Percentiles rank a stretch among this genome's conserved stretches.
Conservation (phyloP, 2,113 vertebrate genomes). For the Cochlearius cochlearius region DNA sequence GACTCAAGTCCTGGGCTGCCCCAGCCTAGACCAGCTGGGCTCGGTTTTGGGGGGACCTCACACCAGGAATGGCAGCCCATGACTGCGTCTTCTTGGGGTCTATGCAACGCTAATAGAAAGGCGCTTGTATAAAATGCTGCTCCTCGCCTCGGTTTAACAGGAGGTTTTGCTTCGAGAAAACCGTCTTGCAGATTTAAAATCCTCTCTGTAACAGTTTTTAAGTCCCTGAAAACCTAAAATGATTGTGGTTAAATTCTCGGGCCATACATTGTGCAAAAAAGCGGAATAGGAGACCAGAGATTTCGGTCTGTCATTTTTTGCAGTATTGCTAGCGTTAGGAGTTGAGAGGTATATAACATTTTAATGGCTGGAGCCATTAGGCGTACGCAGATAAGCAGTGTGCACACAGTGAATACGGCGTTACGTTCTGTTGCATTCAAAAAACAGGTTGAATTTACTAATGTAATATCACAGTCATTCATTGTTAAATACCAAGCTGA, state of each 20-base stretch:
- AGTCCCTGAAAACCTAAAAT: background rate
- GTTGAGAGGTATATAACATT: background rate
- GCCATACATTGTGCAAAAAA: background rate
- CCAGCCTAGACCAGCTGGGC: background rate
- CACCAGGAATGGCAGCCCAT: accelerated
- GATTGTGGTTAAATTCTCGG: background rate
- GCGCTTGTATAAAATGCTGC: background rate
- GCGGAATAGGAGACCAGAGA: background rate
- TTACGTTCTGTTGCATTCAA: conserved; percentile 13
- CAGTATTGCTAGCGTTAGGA: background rate
- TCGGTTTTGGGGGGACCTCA: accelerated
- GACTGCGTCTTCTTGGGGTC: accelerated
- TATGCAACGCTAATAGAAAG: background rate
- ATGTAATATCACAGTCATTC: conserved; percentile 70
- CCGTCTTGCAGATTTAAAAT: background rate
- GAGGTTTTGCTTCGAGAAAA: background rate
- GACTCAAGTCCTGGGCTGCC: background rate
- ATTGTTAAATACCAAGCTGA: conserved; percentile 72
- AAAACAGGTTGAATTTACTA: conserved; percentile 62
- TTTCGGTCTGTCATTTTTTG: background rate
- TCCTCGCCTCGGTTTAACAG: background rate
- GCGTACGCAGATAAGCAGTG: conserved; percentile 40
- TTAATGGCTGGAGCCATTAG: conserved; percentile 37
- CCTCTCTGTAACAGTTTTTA: background rate
- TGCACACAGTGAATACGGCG: background rate